Base-by-base conservation (phyloP, 1,140 invertebrate species). In the Achroia grisella region DNA sequence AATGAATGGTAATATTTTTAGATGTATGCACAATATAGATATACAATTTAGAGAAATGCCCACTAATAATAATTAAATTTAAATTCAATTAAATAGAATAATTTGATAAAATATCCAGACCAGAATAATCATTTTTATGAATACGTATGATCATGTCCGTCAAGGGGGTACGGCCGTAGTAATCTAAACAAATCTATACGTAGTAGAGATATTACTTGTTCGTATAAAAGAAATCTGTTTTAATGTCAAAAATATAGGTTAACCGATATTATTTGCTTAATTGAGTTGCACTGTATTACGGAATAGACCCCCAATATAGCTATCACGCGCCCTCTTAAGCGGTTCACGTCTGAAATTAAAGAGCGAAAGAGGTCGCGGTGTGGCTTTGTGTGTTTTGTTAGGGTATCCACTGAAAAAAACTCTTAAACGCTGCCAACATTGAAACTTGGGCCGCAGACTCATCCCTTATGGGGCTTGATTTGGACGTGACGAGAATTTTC, bases 341-440 rank as follows among this genome's bases (percentile, higher is more conserved):
- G 47, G 17, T 52, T 17, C 61, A 68, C 62, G 62, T 65, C 46
- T 62, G 48, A 65, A 62, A 65, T 66, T 66, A 66, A 66, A 60
- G 48, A 56, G 39, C 50, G 32, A 47, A 62, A 53, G 56, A 47
- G 48, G 48, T 55, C 48, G 15, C 32, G 40, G 53, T 23, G 17
- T 23, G 17, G 17, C 17, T 23, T 49, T 59, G 49, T 61, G 52
- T 53, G 44, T 59, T 54, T 53, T 56, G 55, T 59, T 44, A 44
- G 32, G 32, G 46, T 37, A 48, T 52, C 53, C 48, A 52, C 35
- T 58, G 47, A 47, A 58, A 62, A 54, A 66, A 62, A 60, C 36
- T 14, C 48, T 42, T 47, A 55, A 52, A 57, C 42, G 48, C 40
- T 29, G 52, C 41, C 47, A 39, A 66, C 60, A 64, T 66, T 56